phyloP scores from a whole-genome alignment of 2,113 vertebrate genomes.

The Protomyctophum bolini region DNA sequence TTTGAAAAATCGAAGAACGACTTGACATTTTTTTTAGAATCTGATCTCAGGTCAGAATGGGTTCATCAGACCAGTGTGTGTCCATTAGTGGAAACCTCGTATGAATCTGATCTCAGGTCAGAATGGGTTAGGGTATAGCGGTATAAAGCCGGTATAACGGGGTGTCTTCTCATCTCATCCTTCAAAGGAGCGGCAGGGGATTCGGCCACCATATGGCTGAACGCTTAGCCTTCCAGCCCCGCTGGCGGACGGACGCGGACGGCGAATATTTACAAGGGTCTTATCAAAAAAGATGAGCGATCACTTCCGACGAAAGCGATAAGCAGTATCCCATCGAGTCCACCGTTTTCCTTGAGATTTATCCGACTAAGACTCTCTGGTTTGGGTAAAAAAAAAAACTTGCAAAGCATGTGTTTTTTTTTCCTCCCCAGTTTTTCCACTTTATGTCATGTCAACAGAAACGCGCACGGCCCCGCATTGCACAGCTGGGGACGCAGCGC shows the following conservation, averaged over 20 bases:
- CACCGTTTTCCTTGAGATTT: not conserved
- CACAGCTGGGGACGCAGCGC: not conserved
- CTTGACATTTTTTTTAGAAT: too few relatives aligned
- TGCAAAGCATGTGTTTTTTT: not conserved
- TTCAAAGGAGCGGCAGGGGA: conserved; percentile 10
- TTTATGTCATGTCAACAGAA: not conserved
- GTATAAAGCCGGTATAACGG: too few relatives aligned
- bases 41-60: too few relatives aligned
- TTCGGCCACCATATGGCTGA: conserved; percentile 2
- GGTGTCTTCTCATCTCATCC: conserved; percentile 3
- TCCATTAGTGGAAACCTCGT: too few relatives aligned
- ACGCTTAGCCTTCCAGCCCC: not conserved
- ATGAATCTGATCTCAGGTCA: too few relatives aligned
- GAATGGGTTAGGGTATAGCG: too few relatives aligned
- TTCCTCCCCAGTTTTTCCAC: not conserved
- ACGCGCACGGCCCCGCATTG: conserved; percentile 1
- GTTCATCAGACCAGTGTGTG: too few relatives aligned
- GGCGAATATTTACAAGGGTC: conserved; percentile 11
- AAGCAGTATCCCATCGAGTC: too few relatives aligned
- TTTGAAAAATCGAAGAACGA: too few relatives aligned
- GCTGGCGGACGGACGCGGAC: conserved; percentile 6
- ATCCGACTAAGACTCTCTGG: not conserved
- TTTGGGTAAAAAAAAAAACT: not conserved
- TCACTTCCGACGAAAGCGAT: not conserved
- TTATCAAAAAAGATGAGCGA: conserved; percentile 1